These are phyloP conservation scores for Tachysurus vachellii DNA, from an alignment of 2,113 vertebrate species.

Conservation along the genomic window DNA sequence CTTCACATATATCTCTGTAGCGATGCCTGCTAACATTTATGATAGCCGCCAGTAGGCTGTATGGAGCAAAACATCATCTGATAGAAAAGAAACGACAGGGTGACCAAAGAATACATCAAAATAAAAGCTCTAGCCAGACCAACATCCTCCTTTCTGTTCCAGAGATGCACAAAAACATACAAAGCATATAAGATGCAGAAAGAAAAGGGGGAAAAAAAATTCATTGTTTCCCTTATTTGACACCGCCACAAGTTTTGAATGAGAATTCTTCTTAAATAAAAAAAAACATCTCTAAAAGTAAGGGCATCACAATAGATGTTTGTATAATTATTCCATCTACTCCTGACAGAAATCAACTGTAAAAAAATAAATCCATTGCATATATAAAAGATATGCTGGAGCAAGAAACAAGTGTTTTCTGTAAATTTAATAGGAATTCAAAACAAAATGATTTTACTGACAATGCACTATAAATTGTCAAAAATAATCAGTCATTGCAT, in stretches of 20 bases:
- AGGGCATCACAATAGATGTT: constrained; percentile 38
- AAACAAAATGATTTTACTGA: constrained; percentile 45
- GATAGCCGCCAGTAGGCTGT: constrained; percentile 13
- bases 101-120: constrained; percentile 9
- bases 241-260: constrained; percentile 7
- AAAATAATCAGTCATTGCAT: constrained; percentile 36
- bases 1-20: constrained; percentile 20
- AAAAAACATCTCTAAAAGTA: constrained; percentile 31
- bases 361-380: constrained; percentile 37
- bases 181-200: not conserved
- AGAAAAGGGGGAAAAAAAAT: not conserved
- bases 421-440: constrained; percentile 44
- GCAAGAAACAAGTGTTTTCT: constrained; percentile 28
- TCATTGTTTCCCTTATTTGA: constrained; percentile 22
- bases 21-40: constrained; percentile 15
- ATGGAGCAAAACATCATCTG: not conserved
- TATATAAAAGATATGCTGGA: constrained; percentile 32
- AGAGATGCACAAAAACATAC: not conserved
- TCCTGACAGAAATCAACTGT: constrained; percentile 47
- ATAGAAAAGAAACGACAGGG: constrained; percentile 21
- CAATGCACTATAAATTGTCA: not conserved
- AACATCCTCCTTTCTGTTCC: not conserved
- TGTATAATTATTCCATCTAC: constrained; percentile 56
- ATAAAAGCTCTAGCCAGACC: constrained; percentile 15
- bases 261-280: constrained; percentile 33